Evolutionary conservation across 2,888 invertebrate genomes (phyloP).

Genomic region (Conchocele bisecta): DNA sequence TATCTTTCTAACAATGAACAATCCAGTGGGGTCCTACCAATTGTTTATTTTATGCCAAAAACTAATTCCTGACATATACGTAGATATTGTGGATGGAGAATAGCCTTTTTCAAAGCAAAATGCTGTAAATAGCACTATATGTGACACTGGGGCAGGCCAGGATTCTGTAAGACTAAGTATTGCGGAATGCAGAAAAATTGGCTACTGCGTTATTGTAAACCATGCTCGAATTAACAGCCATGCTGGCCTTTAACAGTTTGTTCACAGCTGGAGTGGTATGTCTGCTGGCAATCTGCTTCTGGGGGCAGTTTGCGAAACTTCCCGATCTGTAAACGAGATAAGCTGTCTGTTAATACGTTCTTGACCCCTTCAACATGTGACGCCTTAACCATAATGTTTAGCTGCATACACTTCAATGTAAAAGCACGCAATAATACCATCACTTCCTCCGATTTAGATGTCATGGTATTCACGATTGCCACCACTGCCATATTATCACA

Average conservation of each 20-base stretch:
- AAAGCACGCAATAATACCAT: neutral
- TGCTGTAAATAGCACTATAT: too few relatives aligned
- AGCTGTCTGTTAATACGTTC: neutral
- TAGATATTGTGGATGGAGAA: constrained; percentile 13
- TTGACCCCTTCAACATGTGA: constrained; percentile 3
- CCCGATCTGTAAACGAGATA: constrained; percentile 12
- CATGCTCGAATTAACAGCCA: too few relatives aligned
- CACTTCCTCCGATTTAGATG: neutral
- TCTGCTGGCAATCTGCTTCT: too few relatives aligned
- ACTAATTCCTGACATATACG: constrained; percentile 16
- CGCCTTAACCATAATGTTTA: constrained; percentile 15
- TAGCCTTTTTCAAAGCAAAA: constrained; percentile 11
- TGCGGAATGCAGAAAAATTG: too few relatives aligned
- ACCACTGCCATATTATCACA: constrained; percentile 23
- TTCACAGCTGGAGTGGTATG: too few relatives aligned
- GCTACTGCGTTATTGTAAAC: too few relatives aligned
- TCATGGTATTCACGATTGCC: constrained; percentile 6
- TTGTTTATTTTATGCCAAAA: constrained; percentile 22
- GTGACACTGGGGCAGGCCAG: too few relatives aligned
- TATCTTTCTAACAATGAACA: constrained; percentile 16
- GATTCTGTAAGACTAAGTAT: too few relatives aligned
- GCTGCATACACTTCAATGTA: neutral
- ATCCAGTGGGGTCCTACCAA: constrained; percentile 8
- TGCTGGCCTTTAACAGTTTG: too few relatives aligned
- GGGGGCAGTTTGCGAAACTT: too few relatives aligned